phyloP scores from a whole-genome alignment of 2,888 invertebrate species.

The Sphaeridia pumilis region DNA sequence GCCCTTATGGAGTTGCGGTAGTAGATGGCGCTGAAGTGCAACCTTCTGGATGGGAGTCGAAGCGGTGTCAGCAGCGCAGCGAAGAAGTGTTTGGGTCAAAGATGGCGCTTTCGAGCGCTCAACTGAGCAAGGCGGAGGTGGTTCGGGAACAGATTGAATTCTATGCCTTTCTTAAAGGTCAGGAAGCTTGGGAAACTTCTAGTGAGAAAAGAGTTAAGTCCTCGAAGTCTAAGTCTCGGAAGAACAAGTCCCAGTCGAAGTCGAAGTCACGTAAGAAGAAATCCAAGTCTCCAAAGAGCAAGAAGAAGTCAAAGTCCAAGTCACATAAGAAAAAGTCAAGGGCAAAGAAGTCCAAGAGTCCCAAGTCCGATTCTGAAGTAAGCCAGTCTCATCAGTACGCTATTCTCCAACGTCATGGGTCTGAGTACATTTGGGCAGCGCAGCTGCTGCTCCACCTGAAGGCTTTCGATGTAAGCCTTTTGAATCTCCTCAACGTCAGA shows the following conservation, averaged over 20 bases:
- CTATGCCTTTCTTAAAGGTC: too few species aligned
- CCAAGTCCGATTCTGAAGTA: not conserved
- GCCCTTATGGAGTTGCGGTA: too few species aligned
- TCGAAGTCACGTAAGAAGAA: not conserved
- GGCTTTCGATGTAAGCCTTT: slow-evolving; percentile 25
- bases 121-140: too few species aligned
- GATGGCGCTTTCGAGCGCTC: too few species aligned
- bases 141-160: too few species aligned
- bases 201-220: too few species aligned
- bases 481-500: not conserved
- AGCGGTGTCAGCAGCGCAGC: not conserved
- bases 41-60: too few species aligned
- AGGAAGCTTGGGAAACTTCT: too few species aligned
- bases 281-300: not conserved
- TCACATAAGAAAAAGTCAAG: not conserved
- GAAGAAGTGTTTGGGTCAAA: not conserved
- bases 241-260: too few species aligned
- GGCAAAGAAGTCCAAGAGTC: not conserved
- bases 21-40: too few species aligned
- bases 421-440: slow-evolving; percentile 32
- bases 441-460: slow-evolving; percentile 27
- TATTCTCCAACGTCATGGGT: slow-evolving; percentile 18
- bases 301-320: not conserved
- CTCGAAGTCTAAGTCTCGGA: too few species aligned
- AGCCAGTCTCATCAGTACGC: not conserved